Evolutionary conservation across 2,113 vertebrate species (phyloP).

Genomic region (Apus apus): DNA sequence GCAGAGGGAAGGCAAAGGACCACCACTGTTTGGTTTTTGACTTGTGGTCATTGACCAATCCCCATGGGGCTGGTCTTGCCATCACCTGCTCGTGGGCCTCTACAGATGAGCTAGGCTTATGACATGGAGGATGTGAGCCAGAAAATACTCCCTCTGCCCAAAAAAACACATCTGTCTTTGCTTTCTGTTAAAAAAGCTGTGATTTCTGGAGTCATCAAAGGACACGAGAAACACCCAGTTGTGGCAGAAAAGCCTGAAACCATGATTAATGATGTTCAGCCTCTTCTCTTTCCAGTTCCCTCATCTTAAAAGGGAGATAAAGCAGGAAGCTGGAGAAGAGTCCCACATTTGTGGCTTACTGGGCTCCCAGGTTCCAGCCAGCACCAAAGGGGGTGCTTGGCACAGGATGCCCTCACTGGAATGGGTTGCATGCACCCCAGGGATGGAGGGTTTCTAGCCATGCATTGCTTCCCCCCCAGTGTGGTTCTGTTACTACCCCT

Average conservation of each 20-base stretch:
- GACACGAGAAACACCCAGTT: not conserved
- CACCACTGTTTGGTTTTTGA: fast-evolving
- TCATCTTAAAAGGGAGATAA: not conserved
- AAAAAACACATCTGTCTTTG: not conserved
- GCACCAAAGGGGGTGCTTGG: not conserved
- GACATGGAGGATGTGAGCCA: fast-evolving
- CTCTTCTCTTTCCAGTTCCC: not conserved
- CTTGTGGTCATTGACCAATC: not conserved
- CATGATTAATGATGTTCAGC: not conserved
- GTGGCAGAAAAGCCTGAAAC: not conserved
- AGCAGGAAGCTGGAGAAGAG: not conserved
- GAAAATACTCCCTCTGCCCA: not conserved
- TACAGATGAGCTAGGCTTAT: fast-evolving
- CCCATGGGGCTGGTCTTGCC: not conserved
- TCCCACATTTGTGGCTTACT: not conserved
- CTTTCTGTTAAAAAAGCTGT: not conserved
- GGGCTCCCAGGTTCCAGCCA: not conserved
- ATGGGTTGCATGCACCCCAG: not conserved
- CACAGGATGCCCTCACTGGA: not conserved
- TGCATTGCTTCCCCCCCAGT: not conserved
- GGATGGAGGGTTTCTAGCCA: fast-evolving
- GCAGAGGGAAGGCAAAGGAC: not conserved
- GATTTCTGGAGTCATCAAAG: not conserved
- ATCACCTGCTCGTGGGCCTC: not conserved
- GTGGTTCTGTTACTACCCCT: not conserved